phyloP scores from a whole-genome alignment of 2,113 vertebrate species.

The Nerophis ophidion region DNA sequence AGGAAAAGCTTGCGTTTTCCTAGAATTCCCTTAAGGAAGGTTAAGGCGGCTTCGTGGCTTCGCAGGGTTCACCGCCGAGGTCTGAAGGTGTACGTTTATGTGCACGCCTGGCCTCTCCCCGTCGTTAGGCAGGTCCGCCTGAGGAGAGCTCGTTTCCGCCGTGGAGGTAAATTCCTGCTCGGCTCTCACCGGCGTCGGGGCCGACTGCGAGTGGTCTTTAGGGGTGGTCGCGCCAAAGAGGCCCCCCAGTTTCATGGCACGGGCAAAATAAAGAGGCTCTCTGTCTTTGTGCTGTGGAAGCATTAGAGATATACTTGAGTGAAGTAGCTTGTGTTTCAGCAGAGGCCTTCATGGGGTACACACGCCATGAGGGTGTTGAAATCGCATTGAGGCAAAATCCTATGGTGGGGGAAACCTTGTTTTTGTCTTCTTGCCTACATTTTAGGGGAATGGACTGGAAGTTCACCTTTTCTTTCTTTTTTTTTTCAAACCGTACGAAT shows the following conservation, averaged over 20 bases:
- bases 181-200: conserved; percentile 48
- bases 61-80: conserved; percentile 59
- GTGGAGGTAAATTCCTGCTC: conserved; percentile 64
- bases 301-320: conserved; percentile 35
- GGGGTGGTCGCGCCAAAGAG: conserved; percentile 57
- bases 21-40: conserved; percentile 47
- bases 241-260: conserved; percentile 44
- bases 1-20: conserved; percentile 44
- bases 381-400: background rate
- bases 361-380: background rate
- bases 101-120: conserved; percentile 8
- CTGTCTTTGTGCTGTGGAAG: conserved; percentile 52
- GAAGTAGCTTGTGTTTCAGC: conserved; percentile 36
- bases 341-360: conserved; percentile 8
- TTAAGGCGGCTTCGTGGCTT: conserved; percentile 47
- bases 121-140: conserved; percentile 55
- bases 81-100: conserved; percentile 19
- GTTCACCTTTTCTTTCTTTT: background rate
- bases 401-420: background rate
- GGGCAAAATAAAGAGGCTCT: conserved; percentile 60
- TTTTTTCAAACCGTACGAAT: too few relatives aligned
- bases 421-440: background rate
- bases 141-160: conserved; percentile 63
- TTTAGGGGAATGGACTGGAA: background rate
- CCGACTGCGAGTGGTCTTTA: conserved; percentile 45